phyloP scores from a whole-genome alignment of 2,113 vertebrate species.

The Carettochelys insculpta region DNA sequence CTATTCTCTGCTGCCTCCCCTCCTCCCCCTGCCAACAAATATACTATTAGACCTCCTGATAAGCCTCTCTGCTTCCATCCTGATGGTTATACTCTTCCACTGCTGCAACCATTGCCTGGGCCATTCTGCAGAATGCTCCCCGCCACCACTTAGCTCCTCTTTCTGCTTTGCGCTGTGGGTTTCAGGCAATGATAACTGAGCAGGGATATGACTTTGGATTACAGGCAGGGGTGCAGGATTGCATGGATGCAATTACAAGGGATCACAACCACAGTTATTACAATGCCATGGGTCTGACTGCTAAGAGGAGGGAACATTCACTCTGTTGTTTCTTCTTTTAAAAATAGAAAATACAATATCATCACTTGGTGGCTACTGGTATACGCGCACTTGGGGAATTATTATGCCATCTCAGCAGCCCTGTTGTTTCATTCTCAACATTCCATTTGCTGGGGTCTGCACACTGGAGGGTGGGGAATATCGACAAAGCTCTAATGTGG shows the following conservation, averaged over 20 bases:
- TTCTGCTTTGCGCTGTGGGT: not conserved
- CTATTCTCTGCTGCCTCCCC: not conserved
- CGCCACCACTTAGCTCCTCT: not conserved
- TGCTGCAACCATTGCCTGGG: not conserved
- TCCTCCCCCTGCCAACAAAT: not conserved
- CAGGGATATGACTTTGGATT: not conserved
- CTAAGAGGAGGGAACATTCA: not conserved
- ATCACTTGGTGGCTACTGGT: not conserved
- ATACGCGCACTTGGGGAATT: fast-evolving
- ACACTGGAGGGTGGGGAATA: not conserved
- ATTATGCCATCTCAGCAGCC: not conserved
- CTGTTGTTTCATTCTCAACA: not conserved
- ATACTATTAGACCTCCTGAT: not conserved
- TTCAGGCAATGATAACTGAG: not conserved
- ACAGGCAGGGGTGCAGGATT: not conserved
- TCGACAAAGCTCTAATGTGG: not conserved
- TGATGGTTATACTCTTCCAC: not conserved
- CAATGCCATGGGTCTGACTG: not conserved
- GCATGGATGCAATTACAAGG: not conserved
- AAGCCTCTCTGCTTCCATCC: not conserved
- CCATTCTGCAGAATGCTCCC: not conserved
- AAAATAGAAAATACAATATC: constrained; percentile 21
- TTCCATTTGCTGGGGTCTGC: not conserved
- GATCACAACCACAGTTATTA: not conserved
- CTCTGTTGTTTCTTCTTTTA: not conserved